These are phyloP conservation scores for Plagiodera versicolora DNA, from an alignment of 2,888 invertebrate genomes.

Conservation along the genomic window DNA sequence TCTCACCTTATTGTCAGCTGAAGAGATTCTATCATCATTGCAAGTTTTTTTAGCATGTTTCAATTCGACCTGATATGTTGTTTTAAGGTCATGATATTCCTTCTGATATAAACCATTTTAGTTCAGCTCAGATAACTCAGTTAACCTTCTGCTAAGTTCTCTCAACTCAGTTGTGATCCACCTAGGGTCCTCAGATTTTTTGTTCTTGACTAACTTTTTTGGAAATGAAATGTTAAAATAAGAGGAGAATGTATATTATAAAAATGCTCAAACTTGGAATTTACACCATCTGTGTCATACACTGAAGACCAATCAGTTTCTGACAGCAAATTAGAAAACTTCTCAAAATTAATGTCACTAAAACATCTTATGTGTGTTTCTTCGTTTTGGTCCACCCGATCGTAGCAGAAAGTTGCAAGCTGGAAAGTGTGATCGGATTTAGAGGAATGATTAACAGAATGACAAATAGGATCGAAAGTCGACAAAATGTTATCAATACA, in stretches of 20 bases:
- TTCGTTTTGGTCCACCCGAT: background rate
- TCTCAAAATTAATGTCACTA: background rate
- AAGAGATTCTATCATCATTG: conserved; percentile 9
- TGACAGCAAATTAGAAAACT: no score
- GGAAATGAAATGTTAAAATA: conserved; percentile 3
- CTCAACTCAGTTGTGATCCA: conserved; percentile 1
- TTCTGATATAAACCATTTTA: conserved; percentile 2
- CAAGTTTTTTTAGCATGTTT: conserved; percentile 6
- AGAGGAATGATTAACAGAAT: no score
- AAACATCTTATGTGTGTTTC: background rate
- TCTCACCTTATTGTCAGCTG: conserved; percentile 2
- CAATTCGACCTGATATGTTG: background rate
- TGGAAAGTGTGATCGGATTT: no score
- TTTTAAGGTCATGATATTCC: background rate
- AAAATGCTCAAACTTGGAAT: conserved; percentile 4
- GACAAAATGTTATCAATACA: no score
- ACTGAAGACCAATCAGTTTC: conserved; percentile 4
- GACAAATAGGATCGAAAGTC: no score
- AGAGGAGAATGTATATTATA: background rate
- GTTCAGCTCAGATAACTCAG: conserved; percentile 3
- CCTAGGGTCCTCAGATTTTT: background rate
- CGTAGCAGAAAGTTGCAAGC: background rate
- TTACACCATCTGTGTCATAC: background rate
- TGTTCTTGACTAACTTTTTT: background rate
- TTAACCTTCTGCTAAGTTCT: background rate